Conservation (phyloP, 1,140 invertebrate genomes). For the Eulimnadia texana region DNA sequence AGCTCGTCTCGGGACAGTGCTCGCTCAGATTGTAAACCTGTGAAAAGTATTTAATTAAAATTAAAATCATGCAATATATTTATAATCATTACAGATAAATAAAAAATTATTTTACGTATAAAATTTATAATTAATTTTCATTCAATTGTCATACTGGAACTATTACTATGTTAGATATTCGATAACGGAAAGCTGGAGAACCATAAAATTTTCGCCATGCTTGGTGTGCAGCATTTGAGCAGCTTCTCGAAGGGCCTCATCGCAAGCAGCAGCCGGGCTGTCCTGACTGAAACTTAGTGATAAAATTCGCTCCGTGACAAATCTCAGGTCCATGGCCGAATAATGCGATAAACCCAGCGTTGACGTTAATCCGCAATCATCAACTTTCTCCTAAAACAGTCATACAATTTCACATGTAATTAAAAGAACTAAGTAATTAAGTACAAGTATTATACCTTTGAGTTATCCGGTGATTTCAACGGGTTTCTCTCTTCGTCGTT, state of each 20-base stretch:
- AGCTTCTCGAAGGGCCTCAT: conserved; percentile 46
- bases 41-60: too few species aligned
- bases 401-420: not conserved
- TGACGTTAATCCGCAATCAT: not conserved
- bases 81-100: not conserved
- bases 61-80: not conserved
- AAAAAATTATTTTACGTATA: not conserved
- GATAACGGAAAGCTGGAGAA: conserved; percentile 29
- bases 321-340: conserved; percentile 54
- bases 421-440: not conserved
- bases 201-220: conserved; percentile 74
- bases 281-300: conserved; percentile 56
- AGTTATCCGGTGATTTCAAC: not conserved
- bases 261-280: conserved; percentile 45
- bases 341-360: conserved; percentile 21
- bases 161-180: too few species aligned
- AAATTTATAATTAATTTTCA: not conserved
- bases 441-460: not conserved
- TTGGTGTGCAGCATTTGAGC: conserved; percentile 67
- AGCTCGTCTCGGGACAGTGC: conserved; percentile 38
- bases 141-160: too few species aligned
- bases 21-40: conserved; percentile 65
- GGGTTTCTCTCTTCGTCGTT: not conserved
- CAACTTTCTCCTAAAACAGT: not conserved
- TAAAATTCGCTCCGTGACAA: conserved; percentile 75